Evolutionary conservation across 2,113 vertebrate species (phyloP).

Genomic region (Sporophila hypoxantha): DNA sequence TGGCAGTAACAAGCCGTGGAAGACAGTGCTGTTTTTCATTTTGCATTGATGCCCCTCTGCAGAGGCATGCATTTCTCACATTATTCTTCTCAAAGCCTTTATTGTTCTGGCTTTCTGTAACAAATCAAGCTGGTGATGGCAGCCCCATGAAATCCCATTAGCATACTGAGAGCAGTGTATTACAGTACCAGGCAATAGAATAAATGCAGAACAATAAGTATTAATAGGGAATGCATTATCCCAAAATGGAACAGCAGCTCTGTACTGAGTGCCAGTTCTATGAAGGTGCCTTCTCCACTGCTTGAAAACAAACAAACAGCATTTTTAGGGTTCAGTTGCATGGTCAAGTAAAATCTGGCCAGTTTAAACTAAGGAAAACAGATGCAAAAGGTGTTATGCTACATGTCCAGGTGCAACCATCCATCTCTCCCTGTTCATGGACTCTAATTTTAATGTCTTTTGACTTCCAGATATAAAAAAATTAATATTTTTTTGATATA

Average conservation of each 20-base stretch:
- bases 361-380: not conserved
- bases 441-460: not conserved
- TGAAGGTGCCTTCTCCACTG: not conserved
- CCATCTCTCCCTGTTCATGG: not conserved
- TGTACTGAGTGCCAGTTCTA: not conserved
- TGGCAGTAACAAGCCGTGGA: conserved; percentile 58
- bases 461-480: not conserved
- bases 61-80: conserved; percentile 69
- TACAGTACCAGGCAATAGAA: conserved; percentile 73
- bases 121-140: conserved; percentile 66
- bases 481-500: not conserved
- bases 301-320: conserved; percentile 22
- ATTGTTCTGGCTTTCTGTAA: conserved; percentile 72
- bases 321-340: not conserved
- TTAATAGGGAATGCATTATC: conserved; percentile 61
- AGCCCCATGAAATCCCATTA: conserved; percentile 53
- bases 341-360: not conserved
- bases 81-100: conserved; percentile 71
- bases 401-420: not conserved
- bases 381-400: not conserved
- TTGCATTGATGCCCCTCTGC: conserved; percentile 57
- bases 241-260: conserved; percentile 44
- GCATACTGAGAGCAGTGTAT: conserved; percentile 69
- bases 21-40: conserved; percentile 69
- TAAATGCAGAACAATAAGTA: conserved; percentile 61